phyloP scores from a whole-genome alignment of 2,888 invertebrate genomes.

The Lochmaea crataegi region DNA sequence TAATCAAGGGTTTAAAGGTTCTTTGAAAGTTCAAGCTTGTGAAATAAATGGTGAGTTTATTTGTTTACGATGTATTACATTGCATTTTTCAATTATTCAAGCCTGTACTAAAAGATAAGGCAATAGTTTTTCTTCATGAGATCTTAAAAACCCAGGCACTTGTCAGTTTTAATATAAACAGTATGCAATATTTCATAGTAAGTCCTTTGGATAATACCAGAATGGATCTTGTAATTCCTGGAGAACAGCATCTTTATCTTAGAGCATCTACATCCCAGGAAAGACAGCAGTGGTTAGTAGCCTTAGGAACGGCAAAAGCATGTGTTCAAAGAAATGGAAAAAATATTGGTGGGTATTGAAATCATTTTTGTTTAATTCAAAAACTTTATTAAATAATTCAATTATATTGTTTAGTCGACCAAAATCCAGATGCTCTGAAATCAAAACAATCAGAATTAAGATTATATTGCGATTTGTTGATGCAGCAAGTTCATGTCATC shows the following conservation, averaged over 20 bases:
- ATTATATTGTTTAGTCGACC: constrained; percentile 61
- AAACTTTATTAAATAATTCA: neutral
- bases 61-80: constrained; percentile 11
- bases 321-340: constrained; percentile 58
- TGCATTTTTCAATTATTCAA: too few relatives aligned
- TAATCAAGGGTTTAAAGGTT: constrained; percentile 84
- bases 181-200: constrained; percentile 66
- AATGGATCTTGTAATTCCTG: constrained; percentile 83
- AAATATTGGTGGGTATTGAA: constrained; percentile 44
- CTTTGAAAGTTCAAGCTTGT: constrained; percentile 84
- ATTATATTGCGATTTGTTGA: constrained; percentile 83
- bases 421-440: constrained; percentile 72
- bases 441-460: constrained; percentile 82
- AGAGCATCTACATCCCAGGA: constrained; percentile 82
- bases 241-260: constrained; percentile 84
- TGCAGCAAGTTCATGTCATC: constrained; percentile 85
- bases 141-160: too few relatives aligned
- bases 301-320: constrained; percentile 83
- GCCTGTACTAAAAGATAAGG: too few relatives aligned
- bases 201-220: constrained; percentile 78
- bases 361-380: neutral
- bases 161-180: neutral
- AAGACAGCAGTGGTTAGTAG: constrained; percentile 84
- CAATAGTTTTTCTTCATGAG: too few relatives aligned
- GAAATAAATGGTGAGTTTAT: constrained; percentile 78